Base-by-base conservation (phyloP, 2,113 vertebrate species). In the Psammodynastes pulverulentus region DNA sequence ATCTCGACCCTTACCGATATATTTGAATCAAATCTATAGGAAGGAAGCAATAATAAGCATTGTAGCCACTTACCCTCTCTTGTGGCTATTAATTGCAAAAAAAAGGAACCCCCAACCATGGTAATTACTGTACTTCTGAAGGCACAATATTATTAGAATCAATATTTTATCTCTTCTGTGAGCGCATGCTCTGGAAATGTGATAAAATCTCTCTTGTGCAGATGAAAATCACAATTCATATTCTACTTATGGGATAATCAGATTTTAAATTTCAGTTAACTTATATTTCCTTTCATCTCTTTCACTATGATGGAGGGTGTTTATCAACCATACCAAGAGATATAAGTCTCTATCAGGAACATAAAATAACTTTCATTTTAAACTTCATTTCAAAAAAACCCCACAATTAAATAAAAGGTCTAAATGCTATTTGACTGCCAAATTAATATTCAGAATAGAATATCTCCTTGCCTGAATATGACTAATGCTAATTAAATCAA, bases 381-480 rank as follows among this genome's bases (percentile, higher is more conserved):
- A 91, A 26, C 95, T 96, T 95, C 95, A 95, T 95, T 95, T 96
- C 94, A 86, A 94, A 79, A 86, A 94, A 39, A 93, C 9, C 10
- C 48, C 46, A 89, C 86, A 95, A 93, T 96, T 88, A 95, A 96
- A 96, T 90, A 93, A 43, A 89, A 95, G 1, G 3, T 62, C 94
- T 91, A 85, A 46, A 15, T 90, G 94, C 0, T 94, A n/a, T 67
- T 94, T 91, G 94, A 88, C 92, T 93, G 89, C 84, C 93, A 90
- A 94, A 93, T 93, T 92, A 94, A 96, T 84, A 91, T 90, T 92
- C 88, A 79, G 45, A 49, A 17, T 72, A 56, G 87, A 93, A 90
- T 79, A 91, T 91, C 90, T 84, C 93, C 91, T 95, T 91, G 5
- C 54, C 87, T 95, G 94, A 95, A 95, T 89, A 86, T 43, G 52